Conservation (phyloP, 2,113 vertebrate genomes). For the Hypanus sabinus region DNA sequence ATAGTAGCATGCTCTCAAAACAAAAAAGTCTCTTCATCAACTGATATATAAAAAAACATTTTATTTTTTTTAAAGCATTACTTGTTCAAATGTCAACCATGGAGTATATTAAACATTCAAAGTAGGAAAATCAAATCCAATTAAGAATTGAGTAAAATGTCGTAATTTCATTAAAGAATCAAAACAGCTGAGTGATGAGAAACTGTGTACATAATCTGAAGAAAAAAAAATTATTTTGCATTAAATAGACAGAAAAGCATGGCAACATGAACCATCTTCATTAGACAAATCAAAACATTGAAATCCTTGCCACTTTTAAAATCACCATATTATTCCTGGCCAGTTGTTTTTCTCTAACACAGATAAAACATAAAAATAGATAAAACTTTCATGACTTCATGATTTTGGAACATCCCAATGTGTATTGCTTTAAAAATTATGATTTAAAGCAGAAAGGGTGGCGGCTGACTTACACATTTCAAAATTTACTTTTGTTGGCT, state of each 20-base stretch:
- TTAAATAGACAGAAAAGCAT: background rate
- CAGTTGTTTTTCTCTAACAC: too few species aligned
- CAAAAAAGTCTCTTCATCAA: background rate
- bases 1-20: background rate
- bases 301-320: background rate
- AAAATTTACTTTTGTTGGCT: background rate
- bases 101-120: background rate
- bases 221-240: background rate
- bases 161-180: background rate
- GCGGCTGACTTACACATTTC: too few species aligned
- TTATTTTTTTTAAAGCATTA: background rate
- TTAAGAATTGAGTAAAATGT: background rate
- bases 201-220: background rate
- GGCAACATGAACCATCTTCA: background rate
- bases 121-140: constrained; percentile 4
- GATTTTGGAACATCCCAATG: background rate
- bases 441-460: background rate
- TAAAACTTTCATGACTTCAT: background rate
- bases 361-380: background rate
- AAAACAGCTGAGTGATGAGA: background rate
- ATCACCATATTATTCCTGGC: too few species aligned
- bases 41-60: background rate
- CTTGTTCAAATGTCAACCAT: background rate
- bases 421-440: background rate
- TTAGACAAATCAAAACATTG: background rate